Percentiles rank a stretch among this genome's conserved stretches.
Conservation (phyloP, 2,888 invertebrate genomes). For the Mantis religiosa region DNA sequence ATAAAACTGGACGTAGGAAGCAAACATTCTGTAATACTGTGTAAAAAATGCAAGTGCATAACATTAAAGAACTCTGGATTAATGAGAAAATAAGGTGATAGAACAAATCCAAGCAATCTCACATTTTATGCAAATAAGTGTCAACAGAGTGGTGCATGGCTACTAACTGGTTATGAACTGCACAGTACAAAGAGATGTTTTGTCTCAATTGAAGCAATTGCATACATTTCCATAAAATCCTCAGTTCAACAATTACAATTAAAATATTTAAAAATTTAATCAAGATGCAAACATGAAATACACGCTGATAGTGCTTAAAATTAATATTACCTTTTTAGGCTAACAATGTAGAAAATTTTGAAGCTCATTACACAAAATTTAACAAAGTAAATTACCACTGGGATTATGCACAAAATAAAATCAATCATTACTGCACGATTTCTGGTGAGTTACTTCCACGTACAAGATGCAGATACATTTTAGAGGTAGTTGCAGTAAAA, state of each 20-base stretch:
- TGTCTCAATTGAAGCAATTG: too few species aligned
- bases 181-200: background rate
- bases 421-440: too few species aligned
- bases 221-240: background rate
- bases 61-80: background rate
- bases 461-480: too few species aligned
- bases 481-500: too few species aligned
- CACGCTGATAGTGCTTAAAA: background rate
- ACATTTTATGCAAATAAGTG: background rate
- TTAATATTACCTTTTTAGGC: background rate
- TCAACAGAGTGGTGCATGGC: background rate
- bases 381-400: too few species aligned
- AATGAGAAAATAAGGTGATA: background rate
- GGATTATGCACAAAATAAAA: too few species aligned
- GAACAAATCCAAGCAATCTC: background rate
- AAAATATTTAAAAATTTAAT: background rate
- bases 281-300: background rate
- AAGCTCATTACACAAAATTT: too few species aligned
- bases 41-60: background rate
- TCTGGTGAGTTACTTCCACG: too few species aligned
- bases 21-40: background rate
- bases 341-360: too few species aligned
- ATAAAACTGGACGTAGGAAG: background rate
- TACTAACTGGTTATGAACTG: background rate
- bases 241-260: background rate